Evolutionary conservation across 2,888 invertebrate genomes (phyloP).

Genomic region (Psococerastis gibbosa): DNA sequence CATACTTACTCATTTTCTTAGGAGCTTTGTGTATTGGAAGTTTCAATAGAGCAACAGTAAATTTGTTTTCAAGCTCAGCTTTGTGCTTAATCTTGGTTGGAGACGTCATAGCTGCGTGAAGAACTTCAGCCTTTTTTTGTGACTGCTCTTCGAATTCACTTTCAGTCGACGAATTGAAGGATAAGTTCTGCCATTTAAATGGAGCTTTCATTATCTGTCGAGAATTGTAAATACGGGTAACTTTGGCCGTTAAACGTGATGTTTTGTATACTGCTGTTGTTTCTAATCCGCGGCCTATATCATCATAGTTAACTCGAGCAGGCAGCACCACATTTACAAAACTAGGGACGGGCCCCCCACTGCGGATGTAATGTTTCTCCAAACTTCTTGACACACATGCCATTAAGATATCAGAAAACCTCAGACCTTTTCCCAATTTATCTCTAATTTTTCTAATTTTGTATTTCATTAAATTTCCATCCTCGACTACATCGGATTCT

Average conservation of each 20-base stretch:
- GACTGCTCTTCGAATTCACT: not conserved
- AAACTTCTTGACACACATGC: not conserved
- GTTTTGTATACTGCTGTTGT: not conserved
- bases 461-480: not conserved
- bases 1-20: no score
- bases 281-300: not conserved
- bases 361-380: not conserved
- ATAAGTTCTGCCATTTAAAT: not conserved
- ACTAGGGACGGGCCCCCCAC: not conserved
- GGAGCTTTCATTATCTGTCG: not conserved
- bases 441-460: not conserved
- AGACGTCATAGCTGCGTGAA: not conserved
- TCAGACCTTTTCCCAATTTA: not conserved
- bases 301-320: not conserved
- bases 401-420: not conserved
- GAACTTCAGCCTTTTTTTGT: not conserved
- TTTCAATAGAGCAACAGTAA: constrained; percentile 31
- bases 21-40: no score
- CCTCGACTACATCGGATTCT: not conserved
- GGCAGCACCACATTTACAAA: not conserved
- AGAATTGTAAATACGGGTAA: not conserved
- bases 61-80: constrained; percentile 26
- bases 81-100: not conserved
- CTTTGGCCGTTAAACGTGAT: not conserved
- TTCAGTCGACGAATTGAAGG: not conserved